Base-by-base conservation (phyloP, 53 echinoderm and acorn worm species). In the Echinometra lucunter region DNA sequence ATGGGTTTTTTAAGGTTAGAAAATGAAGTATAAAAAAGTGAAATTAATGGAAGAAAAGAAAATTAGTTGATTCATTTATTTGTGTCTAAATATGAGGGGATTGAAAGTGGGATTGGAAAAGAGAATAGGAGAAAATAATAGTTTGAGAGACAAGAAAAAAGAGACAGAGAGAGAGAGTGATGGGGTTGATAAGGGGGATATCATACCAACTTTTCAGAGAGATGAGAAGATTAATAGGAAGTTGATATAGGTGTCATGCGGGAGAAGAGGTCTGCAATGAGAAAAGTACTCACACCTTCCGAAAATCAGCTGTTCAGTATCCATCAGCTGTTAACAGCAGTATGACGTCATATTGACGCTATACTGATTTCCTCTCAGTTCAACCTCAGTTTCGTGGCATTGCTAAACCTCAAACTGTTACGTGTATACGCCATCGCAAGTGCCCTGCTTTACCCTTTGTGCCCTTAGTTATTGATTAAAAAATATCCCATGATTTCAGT, bases 321-420 rank as follows among this genome's bases (percentile, higher is more conserved):
- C 28, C 28, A 30, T 67, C 67, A 67, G 67, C 67, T 67, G 38
- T 37, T 75, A 37, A 38, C 40, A 37, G 17, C 38, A 80, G 7
- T 40, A 1, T 80, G 80, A 83, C 83, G 49, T 83, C 83, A 83
- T 49, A 83, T 83, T 83, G 83, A 83, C 83, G 83, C 28, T n/a
- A 83, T 45, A 8, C 83, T 83, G 83, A 25, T 83, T 47, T 83
- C 83, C 83, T 83, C 11, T 83, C 45, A 25, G 28, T 47, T n/a
- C 12, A 47, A 12, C 40, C 40, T 75, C 19, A 19, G 75, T 75
- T 75, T 75, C 40, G 75, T 67, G 30, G 30, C 32, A 67, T 28
- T 67, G 10, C 10, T 28, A 28, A 67, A 75, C 40, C 75, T 75
- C 38, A 37, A 75, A 75, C 16, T 75, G 75, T 3, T 38, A 75